Conservation (phyloP, 2,797 vertebrate genomes). For the Pseudotriccus pelzelni region DNA sequence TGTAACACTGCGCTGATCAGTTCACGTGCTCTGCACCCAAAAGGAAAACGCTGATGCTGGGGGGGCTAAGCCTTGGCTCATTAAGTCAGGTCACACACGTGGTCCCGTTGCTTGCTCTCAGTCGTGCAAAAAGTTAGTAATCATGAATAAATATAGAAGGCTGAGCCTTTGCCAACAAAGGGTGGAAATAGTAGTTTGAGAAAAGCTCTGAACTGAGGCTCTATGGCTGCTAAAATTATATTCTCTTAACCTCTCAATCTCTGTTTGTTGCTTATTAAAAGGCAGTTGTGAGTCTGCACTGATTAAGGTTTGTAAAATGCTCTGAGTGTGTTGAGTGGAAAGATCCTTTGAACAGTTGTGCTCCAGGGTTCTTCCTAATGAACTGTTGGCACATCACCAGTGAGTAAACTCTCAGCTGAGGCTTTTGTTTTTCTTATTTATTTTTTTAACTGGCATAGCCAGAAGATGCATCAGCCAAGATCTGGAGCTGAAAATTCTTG, state of each 20-base stretch:
- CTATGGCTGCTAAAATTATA: background rate
- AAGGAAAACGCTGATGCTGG: background rate
- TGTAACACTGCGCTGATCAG: background rate
- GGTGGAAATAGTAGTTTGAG: background rate
- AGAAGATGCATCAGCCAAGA: background rate
- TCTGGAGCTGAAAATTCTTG: background rate
- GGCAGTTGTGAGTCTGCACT: background rate
- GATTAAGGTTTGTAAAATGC: background rate
- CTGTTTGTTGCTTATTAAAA: background rate
- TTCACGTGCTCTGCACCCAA: accelerated
- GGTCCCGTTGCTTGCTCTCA: background rate
- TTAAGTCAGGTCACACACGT: background rate
- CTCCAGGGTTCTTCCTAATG: background rate
- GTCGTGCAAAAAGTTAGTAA: background rate
- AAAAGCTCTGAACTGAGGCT: background rate
- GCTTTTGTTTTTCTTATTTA: background rate
- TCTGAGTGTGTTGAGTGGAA: background rate
- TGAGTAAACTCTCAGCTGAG: background rate
- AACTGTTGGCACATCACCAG: background rate
- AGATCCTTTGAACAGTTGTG: background rate
- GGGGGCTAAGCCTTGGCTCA: background rate
- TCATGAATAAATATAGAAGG: background rate
- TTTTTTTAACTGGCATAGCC: background rate
- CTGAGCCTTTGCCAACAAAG: background rate
- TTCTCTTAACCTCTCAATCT: background rate